Base-by-base conservation (phyloP, 2,797 vertebrate genomes). In the Hydrolagus colliei region DNA sequence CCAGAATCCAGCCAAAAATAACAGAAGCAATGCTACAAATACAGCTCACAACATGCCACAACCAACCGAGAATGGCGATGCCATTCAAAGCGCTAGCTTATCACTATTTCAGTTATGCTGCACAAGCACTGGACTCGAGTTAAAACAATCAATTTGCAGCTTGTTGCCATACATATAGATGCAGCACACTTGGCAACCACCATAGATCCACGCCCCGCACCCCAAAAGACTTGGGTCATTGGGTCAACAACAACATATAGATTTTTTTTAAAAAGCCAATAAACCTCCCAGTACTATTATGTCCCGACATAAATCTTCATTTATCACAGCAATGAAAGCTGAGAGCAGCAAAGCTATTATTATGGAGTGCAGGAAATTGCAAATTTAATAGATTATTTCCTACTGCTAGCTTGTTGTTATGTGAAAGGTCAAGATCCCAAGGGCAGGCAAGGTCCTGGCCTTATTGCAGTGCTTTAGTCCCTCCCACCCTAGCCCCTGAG, bases 311-410 rank as follows among this genome's bases (percentile, higher is more conserved):
- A 84, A 84, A 84, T 84, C 71, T 35, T 84, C 79, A 84, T 84
- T 84, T 71, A 84, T 84, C 79, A 68, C 79, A 71, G 79, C 65
- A 84, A 71, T 84, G 32, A 62, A 62, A 79, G 76, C n/a, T 11
- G 32, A 68, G 63, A 71, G 79, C 71, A 71, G 65, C 79, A 84
- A 84, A 71, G 65, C 65, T 35, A 52, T 84, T 84, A 84, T 84
- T 84, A 84, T 41, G 65, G 72, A 71, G 79, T 27, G 71, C 79
- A 84, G 79, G 79, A 84, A 84, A 84, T 84, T 84, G 79, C 79
- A 84, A 67, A 62, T 84, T 84, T 84, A 84, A 84, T 52, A 84
- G 79, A 84, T 71, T 84, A 71, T 84, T 84, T 71, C 65, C 79
- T 68, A 68, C 79, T 71, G 79, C 32, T 71, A 84, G 67, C 77